Conservation (phyloP, 2,888 invertebrate species). For the Agrochola litura region DNA sequence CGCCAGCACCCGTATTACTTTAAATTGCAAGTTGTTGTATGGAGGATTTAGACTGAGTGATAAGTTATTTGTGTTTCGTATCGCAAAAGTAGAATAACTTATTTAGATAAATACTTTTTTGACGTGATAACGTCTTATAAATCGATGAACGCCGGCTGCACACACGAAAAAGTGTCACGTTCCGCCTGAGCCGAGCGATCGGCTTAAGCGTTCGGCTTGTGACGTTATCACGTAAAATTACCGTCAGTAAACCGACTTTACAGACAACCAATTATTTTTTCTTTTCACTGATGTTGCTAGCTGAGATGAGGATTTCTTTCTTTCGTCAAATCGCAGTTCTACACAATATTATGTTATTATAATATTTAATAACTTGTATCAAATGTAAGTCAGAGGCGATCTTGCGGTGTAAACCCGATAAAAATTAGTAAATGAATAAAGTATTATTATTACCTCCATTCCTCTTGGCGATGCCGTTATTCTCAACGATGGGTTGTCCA, state of each 20-base stretch:
- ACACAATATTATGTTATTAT: background rate
- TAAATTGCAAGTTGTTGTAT: background rate
- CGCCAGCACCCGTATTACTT: background rate
- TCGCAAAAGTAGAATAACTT: no score
- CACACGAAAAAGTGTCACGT: no score
- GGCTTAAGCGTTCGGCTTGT: no score
- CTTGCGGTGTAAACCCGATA: background rate
- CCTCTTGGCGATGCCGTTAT: constrained; percentile 86
- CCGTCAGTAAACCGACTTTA: no score
- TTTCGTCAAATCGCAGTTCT: background rate
- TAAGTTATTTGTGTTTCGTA: background rate
- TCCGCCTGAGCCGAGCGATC: no score
- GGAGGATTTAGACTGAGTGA: background rate
- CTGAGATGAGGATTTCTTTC: background rate
- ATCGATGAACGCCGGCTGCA: no score
- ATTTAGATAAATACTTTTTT: no score
- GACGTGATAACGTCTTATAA: no score
- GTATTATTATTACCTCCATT: constrained; percentile 83
- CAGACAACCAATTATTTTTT: no score
- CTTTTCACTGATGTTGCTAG: background rate
- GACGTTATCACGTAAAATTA: no score
- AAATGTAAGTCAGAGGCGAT: background rate
- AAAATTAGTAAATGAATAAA: background rate
- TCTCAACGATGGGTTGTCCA: constrained; percentile 87
- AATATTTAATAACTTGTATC: background rate